Evolutionary conservation across 2,888 invertebrate genomes (phyloP).

Genomic region (Ophion costatus): DNA sequence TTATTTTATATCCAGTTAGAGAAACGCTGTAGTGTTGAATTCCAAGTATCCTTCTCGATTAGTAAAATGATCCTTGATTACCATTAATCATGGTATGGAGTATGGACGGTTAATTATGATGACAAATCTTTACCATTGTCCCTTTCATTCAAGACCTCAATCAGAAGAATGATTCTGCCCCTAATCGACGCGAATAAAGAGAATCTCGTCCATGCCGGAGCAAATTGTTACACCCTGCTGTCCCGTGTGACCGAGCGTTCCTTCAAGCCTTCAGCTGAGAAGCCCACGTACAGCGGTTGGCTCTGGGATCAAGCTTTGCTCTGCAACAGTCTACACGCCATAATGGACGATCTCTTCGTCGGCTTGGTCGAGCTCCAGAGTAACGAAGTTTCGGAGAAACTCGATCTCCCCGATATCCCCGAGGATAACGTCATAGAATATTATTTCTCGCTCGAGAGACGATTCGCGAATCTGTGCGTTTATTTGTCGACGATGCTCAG

Average conservation of each 20-base stretch:
- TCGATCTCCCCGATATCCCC: conserved; percentile 75
- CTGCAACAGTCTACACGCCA: conserved; percentile 77
- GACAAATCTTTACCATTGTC: neutral
- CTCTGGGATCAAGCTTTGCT: conserved; percentile 75
- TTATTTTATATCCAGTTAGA: too few species aligned
- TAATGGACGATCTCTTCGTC: conserved; percentile 78
- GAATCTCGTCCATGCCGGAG: conserved; percentile 74
- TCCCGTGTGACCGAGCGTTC: conserved; percentile 76
- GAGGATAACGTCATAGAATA: conserved; percentile 75
- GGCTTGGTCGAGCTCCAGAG: conserved; percentile 72
- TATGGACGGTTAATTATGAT: too few species aligned
- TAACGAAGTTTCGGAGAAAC: conserved; percentile 69
- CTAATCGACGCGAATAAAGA: conserved; percentile 74
- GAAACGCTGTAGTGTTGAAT: too few species aligned
- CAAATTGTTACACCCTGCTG: conserved; percentile 77
- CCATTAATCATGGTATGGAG: too few species aligned
- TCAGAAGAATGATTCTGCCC: conserved; percentile 74
- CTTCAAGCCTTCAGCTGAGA: conserved; percentile 74
- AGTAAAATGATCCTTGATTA: too few species aligned
- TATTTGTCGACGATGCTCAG: conserved; percentile 76
- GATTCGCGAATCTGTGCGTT: conserved; percentile 78
- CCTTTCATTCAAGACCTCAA: conserved; percentile 70
- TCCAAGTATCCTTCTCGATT: too few species aligned
- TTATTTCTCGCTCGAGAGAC: conserved; percentile 73
- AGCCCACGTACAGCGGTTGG: conserved; percentile 71